Evolutionary conservation across 1,140 invertebrate species (phyloP), one percentile per base, ranked within the genome.

Genomic region (Oedothorax gibbosus): DNA sequence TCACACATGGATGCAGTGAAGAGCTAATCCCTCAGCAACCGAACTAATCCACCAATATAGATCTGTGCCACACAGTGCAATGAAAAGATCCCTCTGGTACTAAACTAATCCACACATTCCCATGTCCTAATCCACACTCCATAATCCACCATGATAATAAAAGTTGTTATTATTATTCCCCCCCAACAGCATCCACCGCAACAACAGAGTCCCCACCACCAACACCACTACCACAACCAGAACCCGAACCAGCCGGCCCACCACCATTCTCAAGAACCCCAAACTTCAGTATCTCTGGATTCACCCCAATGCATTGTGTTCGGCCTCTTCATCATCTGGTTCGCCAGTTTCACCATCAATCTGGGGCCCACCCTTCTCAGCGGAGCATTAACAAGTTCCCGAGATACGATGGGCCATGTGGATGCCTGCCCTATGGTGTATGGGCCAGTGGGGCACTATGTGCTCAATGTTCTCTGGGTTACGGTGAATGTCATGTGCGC

Each of bases 261-360:
- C 35, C 35, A 35, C 35, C 35, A 35, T 5, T 71, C 69, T 65
- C 78, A 80, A 60, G 80, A 82, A 20, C 11, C 49, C 0, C 51
- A 49, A 12, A 53, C 49, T 12, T 53, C 71, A 15, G 89, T 94
- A 73, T 91, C 95, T 65, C 93, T 95, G 93, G 95, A 96, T 89
- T 94, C 94, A 64, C 94, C 94, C 0, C 94, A 96, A 92, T 98
- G 96, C 90, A 95, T 97, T 8, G 92, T 96, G 35, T 98, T 97
- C 90, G 96, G 96, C 14, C 94, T 96, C 50, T 96, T 96, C 90
- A 97, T 97, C 94, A 97, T 97, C 88, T 97, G 96, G 96, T 96
- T 97, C 90, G 90, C 90, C 14, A 91, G 90, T 79, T 88, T 97
- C 88, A 96, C 96, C 11, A 96, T 97, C 88, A 97, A 98, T 90